A percentile compares a stretch with the other conserved stretches of the same genome.
phyloP scores from a whole-genome alignment of 1,140 invertebrate species.

The Protaetia brevitarsis region DNA sequence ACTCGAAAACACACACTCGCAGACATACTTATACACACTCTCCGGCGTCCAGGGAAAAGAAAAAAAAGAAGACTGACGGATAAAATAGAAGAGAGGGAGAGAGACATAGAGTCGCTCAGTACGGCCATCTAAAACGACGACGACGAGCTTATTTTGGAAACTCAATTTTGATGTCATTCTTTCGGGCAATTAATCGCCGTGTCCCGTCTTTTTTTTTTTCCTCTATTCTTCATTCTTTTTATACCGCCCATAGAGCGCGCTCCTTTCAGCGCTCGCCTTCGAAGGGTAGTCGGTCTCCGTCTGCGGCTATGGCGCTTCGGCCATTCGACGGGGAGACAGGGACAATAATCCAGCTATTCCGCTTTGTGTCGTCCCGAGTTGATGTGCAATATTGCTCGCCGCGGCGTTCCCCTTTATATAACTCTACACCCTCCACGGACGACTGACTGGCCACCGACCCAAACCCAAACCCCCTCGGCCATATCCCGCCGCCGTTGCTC shows the following conservation, averaged over 20 bases:
- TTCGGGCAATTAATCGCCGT: conserved; percentile 13
- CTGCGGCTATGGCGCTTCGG: not conserved
- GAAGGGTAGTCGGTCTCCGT: not conserved
- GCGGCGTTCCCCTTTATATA: not conserved
- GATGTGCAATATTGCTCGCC: conserved; percentile 1
- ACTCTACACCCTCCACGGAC: not conserved
- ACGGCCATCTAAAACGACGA: conserved; percentile 6
- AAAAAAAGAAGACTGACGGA: not conserved
- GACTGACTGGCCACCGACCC: not conserved
- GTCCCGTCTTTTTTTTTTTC: not conserved
- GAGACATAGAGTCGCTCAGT: too few species aligned
- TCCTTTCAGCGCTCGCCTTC: not conserved
- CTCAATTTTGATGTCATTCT: conserved; percentile 18
- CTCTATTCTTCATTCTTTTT: not conserved
- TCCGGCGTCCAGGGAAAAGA: not conserved
- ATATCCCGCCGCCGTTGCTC: not conserved
- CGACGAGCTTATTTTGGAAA: conserved; percentile 17
- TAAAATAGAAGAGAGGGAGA: conserved; percentile 11
- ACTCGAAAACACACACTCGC: not conserved
- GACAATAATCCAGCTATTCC: conserved; percentile 14
- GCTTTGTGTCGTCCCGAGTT: not conserved
- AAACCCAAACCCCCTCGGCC: not conserved
- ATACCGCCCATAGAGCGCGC: not conserved
- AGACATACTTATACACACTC: too few species aligned
- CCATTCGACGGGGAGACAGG: conserved; percentile 11